Conservation (phyloP, 2,113 vertebrate species). For the Mastomys coucha region DNA sequence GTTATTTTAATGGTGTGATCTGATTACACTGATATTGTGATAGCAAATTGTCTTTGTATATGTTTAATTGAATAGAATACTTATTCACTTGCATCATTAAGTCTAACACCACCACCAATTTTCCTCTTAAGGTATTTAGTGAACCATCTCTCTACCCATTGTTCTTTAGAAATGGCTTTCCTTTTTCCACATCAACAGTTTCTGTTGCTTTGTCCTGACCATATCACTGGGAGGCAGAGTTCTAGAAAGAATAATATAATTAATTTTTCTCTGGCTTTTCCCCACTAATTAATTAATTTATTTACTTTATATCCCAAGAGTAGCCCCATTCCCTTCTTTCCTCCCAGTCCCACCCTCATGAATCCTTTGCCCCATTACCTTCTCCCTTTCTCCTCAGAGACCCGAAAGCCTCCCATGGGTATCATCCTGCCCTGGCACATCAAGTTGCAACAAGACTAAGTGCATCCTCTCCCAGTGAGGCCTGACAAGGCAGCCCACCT, state of each 20-base stretch:
- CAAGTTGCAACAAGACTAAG: no score
- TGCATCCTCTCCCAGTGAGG: no score
- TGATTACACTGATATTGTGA: conserved; percentile 43
- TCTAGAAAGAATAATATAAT: neutral
- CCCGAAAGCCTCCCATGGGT: no score
- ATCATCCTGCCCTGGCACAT: no score
- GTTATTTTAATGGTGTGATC: conserved; percentile 38
- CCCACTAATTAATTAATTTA: no score
- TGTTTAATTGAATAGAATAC: conserved; percentile 24
- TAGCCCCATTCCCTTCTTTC: no score
- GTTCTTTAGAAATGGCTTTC: neutral
- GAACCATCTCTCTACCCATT: neutral
- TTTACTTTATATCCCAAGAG: no score
- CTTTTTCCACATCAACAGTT: neutral
- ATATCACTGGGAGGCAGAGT: neutral
- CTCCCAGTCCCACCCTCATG: no score
- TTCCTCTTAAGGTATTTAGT: neutral
- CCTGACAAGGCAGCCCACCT: no score
- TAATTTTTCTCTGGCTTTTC: neutral
- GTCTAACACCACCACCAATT: neutral
- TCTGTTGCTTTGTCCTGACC: neutral
- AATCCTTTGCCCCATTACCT: no score
- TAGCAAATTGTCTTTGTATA: neutral
- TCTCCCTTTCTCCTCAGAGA: no score
- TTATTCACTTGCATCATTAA: neutral